phyloP scores from a whole-genome alignment of 2,113 vertebrate genomes.

The Carassius gibelio region DNA sequence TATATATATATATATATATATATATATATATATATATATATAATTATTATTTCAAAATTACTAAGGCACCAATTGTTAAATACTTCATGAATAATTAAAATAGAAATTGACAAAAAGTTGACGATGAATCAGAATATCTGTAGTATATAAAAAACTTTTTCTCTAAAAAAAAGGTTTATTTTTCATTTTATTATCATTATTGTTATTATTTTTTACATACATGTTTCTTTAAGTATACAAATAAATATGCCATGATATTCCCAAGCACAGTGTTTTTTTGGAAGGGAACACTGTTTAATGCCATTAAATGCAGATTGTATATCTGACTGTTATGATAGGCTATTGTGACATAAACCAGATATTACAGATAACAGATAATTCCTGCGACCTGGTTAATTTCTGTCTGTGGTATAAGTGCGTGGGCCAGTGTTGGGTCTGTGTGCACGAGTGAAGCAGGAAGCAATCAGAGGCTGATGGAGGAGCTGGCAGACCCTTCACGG shows the following conservation, averaged over 20 bases:
- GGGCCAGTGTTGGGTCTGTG: constrained; percentile 49
- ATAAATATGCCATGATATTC: neutral
- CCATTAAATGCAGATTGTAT: neutral
- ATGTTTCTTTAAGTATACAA: neutral
- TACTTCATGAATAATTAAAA: no score
- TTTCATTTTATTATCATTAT: no score
- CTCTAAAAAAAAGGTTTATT: no score
- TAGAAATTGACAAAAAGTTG: no score
- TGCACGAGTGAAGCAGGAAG: constrained; percentile 61
- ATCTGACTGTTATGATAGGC: neutral
- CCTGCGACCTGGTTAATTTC: constrained; percentile 12
- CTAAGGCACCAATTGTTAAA: no score
- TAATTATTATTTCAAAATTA: no score
- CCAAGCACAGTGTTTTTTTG: neutral
- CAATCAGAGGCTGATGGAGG: constrained; percentile 62
- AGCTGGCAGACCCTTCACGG: constrained; percentile 60
- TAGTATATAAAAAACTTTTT: no score
- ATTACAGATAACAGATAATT: neutral
- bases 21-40: no score
- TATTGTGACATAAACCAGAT: neutral
- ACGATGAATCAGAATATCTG: no score
- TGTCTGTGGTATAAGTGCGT: constrained; percentile 27
- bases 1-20: no score
- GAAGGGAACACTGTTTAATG: neutral
- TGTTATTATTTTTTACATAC: no score